Conservation (phyloP, 2,113 vertebrate species). For the Cettia cetti region DNA sequence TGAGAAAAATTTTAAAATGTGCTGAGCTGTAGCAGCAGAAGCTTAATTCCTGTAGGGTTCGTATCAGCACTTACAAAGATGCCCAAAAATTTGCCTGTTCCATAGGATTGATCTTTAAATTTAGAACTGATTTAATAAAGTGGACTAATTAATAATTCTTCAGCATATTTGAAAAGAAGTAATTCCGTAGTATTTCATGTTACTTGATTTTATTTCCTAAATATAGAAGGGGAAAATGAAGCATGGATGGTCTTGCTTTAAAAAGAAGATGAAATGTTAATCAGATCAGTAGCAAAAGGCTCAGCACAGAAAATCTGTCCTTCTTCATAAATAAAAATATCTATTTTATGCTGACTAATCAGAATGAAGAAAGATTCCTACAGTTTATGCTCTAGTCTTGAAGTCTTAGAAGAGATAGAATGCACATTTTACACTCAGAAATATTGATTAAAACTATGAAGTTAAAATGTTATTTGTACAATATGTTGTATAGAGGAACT, state of each 20-base stretch:
- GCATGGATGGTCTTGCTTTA: background rate
- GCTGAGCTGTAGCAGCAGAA: background rate
- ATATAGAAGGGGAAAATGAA: background rate
- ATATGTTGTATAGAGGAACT: background rate
- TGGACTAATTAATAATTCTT: background rate
- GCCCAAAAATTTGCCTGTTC: background rate
- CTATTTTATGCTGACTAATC: background rate
- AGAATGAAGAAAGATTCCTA: background rate
- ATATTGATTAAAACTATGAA: slow-evolving; percentile 44
- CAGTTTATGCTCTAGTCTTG: background rate
- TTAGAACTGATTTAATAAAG: background rate
- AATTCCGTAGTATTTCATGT: background rate
- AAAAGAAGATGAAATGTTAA: background rate
- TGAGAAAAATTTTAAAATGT: background rate
- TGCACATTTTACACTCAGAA: background rate
- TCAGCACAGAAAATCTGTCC: background rate
- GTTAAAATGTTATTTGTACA: slow-evolving; percentile 8
- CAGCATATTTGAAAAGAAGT: background rate
- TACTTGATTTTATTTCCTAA: background rate
- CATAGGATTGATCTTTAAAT: background rate
- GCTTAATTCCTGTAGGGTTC: background rate
- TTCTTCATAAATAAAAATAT: background rate
- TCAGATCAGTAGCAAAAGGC: background rate
- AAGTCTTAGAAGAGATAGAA: background rate
- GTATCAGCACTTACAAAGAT: background rate